Conservation (phyloP, 2,888 invertebrate species). For the Standfussiana lucernea region DNA sequence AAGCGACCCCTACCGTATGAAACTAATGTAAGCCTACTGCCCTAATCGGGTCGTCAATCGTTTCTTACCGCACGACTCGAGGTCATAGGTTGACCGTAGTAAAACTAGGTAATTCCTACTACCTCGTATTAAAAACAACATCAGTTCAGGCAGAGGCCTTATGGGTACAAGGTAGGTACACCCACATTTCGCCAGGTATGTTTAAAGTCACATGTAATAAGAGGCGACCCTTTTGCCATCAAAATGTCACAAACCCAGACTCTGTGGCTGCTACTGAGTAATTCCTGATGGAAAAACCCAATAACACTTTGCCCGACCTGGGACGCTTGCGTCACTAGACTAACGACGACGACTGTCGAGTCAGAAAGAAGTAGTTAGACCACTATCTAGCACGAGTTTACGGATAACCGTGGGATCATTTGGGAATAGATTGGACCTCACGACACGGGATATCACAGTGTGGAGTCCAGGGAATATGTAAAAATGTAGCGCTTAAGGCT, state of each 20-base stretch:
- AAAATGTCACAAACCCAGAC: not conserved
- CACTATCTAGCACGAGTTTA: not conserved
- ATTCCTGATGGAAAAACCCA: not conserved
- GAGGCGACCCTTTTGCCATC: not conserved
- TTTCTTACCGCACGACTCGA: slow-evolving; percentile 8
- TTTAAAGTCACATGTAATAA: not conserved
- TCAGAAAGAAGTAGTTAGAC: not conserved
- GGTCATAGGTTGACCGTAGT: slow-evolving; percentile 15
- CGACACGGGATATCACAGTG: not conserved
- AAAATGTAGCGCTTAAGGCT: not conserved
- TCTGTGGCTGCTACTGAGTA: not conserved
- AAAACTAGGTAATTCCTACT: slow-evolving; percentile 9
- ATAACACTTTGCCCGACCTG: not conserved
- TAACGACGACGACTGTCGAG: not conserved
- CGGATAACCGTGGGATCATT: not conserved
- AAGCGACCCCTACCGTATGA: not conserved
- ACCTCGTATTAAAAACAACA: not conserved
- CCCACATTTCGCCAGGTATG: not conserved
- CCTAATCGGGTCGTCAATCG: slow-evolving; percentile 16
- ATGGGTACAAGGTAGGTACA: not conserved
- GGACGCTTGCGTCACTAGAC: not conserved
- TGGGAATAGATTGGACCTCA: not conserved
- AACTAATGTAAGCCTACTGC: slow-evolving; percentile 12
- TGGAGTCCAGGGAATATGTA: not conserved
- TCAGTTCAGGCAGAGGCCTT: not conserved